Percentiles rank a stretch among this genome's conserved stretches.
Conservation (phyloP, 2,797 vertebrate species). For the Alectoris magna region DNA sequence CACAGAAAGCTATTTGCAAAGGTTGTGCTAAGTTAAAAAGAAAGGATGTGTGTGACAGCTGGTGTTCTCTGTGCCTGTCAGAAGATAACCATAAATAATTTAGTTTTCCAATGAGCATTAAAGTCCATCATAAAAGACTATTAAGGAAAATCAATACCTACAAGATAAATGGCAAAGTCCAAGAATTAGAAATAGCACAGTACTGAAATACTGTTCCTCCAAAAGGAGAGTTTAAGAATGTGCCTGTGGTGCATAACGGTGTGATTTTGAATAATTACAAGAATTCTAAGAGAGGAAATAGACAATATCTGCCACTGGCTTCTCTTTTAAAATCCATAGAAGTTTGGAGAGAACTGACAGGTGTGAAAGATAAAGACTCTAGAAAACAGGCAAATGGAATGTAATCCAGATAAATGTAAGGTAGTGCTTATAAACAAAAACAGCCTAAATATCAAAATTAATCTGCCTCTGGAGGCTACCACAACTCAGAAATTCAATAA, state of each 20-base stretch:
- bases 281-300: not conserved
- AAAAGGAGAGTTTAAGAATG: not conserved
- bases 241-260: not conserved
- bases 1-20: not conserved
- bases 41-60: not conserved
- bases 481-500: not conserved
- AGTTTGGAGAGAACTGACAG: not conserved
- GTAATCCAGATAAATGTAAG: not conserved
- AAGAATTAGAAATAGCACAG: not conserved
- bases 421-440: not conserved
- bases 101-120: conserved; percentile 11
- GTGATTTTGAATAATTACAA: not conserved
- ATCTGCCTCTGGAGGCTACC: not conserved
- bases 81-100: conserved; percentile 34
- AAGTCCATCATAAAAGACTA: conserved; percentile 14
- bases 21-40: not conserved
- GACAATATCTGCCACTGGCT: not conserved
- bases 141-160: conserved; percentile 39
- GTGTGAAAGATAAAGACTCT: not conserved
- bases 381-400: not conserved
- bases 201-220: not conserved
- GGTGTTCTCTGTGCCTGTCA: not conserved
- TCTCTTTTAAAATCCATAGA: not conserved
- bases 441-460: not conserved
- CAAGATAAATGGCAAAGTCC: conserved; percentile 20